Conservation (phyloP, 2,888 invertebrate species). For the Eudemis profundana region DNA sequence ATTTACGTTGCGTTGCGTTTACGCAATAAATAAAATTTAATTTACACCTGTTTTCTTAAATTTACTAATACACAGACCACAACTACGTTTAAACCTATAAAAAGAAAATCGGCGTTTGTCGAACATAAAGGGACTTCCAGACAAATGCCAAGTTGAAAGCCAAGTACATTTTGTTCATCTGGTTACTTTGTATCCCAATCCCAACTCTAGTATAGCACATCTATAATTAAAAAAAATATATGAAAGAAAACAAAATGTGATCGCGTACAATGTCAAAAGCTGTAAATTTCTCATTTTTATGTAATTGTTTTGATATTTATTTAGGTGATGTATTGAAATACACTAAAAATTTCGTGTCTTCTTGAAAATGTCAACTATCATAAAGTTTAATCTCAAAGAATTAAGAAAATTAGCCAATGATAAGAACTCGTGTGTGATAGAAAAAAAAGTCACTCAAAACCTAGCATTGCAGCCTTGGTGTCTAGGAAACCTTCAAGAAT, state of each 20-base stretch:
- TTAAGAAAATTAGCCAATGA: conserved; percentile 82
- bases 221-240: background rate
- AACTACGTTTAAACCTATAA: no score
- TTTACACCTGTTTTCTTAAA: no score
- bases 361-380: conserved; percentile 75
- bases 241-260: conserved; percentile 39
- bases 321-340: conserved; percentile 24
- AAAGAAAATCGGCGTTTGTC: no score
- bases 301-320: conserved; percentile 28
- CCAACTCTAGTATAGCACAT: background rate
- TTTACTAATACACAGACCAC: no score
- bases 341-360: conserved; percentile 26
- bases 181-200: background rate
- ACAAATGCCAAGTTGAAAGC: background rate
- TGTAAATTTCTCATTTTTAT: conserved; percentile 30
- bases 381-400: conserved; percentile 82
- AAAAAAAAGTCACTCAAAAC: conserved; percentile 84
- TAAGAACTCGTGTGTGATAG: conserved; percentile 84
- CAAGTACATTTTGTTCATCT: background rate
- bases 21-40: no score
- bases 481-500: conserved; percentile 84
- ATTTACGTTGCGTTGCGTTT: no score
- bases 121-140: background rate
- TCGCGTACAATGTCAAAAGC: conserved; percentile 29
- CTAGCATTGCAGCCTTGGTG: conserved; percentile 87